Evolutionary conservation across 2,113 vertebrate species (phyloP), one percentile per base, ranked within the genome.

Genomic region (Sander lucioperca): DNA sequence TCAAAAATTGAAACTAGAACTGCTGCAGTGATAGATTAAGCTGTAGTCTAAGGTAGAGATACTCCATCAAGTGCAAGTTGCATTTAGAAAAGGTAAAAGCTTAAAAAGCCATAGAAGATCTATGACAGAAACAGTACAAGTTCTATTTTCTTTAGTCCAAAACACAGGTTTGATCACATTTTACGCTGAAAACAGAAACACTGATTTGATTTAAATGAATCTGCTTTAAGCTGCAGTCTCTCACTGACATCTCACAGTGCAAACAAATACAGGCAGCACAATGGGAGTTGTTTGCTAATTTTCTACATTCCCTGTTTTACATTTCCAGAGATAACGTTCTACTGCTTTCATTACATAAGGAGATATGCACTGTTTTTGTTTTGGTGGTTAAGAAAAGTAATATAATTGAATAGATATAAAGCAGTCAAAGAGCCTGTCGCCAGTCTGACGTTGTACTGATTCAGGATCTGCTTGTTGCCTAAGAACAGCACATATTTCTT

Each of bases 201-300:
- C 25, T 23, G 68, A 76, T 78, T 48, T 79, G 61, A 64, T 65
- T 59, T 30, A 77, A 77, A 70, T 69, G 59, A 79, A 78, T 80
- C 58, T 0, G 6, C 61, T 82, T 54, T 63, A 25, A 80, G 43
- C 80, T 50, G 74, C 71, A 43, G 77, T 62, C 56, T 65, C 67
- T 77, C 45, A 15, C 66, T 62, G 77, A 61, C 63, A 53, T 51
- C 56, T 56, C 45, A 8, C 21, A 33, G 48, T 66, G 72, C 63
- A 79, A 82, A 80, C 39, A 83, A 71, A 85, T 25, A 25, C 45
- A 80, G 54, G 43, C 69, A 74, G 78, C 77, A 66, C 54, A 56
- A 61, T 77, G 72, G 50, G 69, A 82, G 61, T 15, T 77, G 74
- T 80, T 71, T 63, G 62, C 70, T 62, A 51, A 82, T 59, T 82